Conservation (phyloP, 2,113 vertebrate genomes). For the Esox niger region DNA sequence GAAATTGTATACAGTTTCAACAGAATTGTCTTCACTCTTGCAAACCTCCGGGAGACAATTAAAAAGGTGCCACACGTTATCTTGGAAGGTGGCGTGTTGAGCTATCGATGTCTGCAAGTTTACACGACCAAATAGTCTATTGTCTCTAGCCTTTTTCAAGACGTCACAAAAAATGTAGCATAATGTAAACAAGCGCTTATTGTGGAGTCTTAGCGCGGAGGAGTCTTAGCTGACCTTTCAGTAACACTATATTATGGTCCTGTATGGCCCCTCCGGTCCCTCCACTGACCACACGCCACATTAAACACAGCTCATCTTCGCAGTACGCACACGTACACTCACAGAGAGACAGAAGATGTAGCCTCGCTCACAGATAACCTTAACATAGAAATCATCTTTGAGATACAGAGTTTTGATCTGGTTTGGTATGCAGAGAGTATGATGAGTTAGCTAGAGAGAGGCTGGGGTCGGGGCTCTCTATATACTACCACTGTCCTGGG, state of each 20-base stretch:
- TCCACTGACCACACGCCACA: not conserved
- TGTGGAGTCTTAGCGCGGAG: too few relatives aligned
- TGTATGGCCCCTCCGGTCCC: not conserved
- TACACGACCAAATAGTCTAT: too few relatives aligned
- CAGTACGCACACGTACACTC: not conserved
- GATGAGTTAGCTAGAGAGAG: conserved; percentile 34
- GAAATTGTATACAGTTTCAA: too few relatives aligned
- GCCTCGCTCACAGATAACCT: not conserved
- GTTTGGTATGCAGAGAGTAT: conserved; percentile 45
- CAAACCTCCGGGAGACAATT: too few relatives aligned
- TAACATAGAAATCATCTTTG: too few relatives aligned
- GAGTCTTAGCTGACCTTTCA: conserved; percentile 66
- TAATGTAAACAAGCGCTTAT: too few relatives aligned
- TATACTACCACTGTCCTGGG: conserved; percentile 44
- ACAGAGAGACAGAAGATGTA: not conserved
- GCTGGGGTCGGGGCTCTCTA: conserved; percentile 20
- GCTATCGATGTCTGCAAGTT: too few relatives aligned
- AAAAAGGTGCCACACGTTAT: too few relatives aligned
- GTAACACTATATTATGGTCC: conserved; percentile 22
- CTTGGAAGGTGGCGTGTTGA: too few relatives aligned
- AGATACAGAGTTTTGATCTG: not conserved
- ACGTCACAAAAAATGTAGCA: too few relatives aligned
- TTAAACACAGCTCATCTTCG: not conserved
- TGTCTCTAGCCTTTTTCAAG: too few relatives aligned
- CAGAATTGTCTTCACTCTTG: too few relatives aligned